phyloP scores from a whole-genome alignment of 2,888 invertebrate species.

The Ormyrus rosae region DNA sequence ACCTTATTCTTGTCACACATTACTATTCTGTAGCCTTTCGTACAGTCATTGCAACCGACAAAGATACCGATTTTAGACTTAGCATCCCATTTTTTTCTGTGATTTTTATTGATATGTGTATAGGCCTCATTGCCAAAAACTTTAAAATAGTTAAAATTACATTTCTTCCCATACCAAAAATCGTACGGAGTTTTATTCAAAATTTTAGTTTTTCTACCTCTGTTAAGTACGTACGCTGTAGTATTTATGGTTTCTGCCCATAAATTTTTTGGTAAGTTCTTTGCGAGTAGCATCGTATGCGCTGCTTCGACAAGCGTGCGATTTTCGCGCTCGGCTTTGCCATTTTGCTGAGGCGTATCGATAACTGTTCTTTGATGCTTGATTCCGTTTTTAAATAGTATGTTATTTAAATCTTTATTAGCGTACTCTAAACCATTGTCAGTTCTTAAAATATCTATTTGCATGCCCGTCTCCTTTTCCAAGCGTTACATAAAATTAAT shows the following conservation, averaged over 20 bases:
- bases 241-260: slow-evolving; percentile 58
- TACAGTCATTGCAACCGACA: neutral
- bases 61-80: slow-evolving; percentile 13
- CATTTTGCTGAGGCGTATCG: slow-evolving; percentile 63
- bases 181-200: slow-evolving; percentile 16
- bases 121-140: slow-evolving; percentile 6
- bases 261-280: slow-evolving; percentile 43
- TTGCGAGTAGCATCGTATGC: slow-evolving; percentile 56
- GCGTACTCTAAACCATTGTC: slow-evolving; percentile 10
- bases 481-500: too few species aligned
- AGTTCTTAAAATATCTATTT: too few species aligned
- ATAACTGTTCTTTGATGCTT: slow-evolving; percentile 27
- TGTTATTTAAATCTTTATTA: slow-evolving; percentile 1
- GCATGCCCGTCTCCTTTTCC: too few species aligned
- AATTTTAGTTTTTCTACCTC: slow-evolving; percentile 28
- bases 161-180: slow-evolving; percentile 7
- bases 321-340: slow-evolving; percentile 62
- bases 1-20: neutral
- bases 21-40: slow-evolving; percentile 6
- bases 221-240: slow-evolving; percentile 43
- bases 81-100: slow-evolving; percentile 9
- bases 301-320: slow-evolving; percentile 62
- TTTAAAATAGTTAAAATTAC: slow-evolving; percentile 5
- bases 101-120: slow-evolving; percentile 3
- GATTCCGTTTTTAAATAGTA: slow-evolving; percentile 10